Evolutionary conservation across 2,797 vertebrate genomes (phyloP).

Genomic region (Cirrhinus mrigala): DNA sequence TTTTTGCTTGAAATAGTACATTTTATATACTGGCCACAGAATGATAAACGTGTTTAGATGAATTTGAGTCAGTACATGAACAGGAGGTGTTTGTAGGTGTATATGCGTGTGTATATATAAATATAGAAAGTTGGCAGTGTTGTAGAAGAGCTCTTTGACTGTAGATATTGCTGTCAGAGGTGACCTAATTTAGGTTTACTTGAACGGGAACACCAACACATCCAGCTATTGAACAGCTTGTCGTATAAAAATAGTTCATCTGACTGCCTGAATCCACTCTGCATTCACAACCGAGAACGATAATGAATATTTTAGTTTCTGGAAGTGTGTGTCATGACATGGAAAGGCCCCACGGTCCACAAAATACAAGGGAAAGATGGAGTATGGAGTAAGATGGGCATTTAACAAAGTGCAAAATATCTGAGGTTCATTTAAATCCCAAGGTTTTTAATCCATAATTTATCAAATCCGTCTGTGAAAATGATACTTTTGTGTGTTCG

Average conservation of each 20-base stretch:
- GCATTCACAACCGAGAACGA: neutral
- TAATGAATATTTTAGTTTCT: slow-evolving; percentile 10
- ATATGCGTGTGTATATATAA: slow-evolving; percentile 3
- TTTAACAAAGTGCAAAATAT: neutral
- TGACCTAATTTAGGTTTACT: slow-evolving; percentile 62
- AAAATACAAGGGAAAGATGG: neutral
- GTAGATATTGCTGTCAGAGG: slow-evolving; percentile 45
- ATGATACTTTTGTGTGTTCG: neutral
- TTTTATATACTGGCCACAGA: neutral
- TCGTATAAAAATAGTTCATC: slow-evolving; percentile 50
- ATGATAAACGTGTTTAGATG: neutral
- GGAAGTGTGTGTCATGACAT: neutral
- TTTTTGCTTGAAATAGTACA: neutral
- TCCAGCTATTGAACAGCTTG: slow-evolving; percentile 33
- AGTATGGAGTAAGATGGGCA: too few species aligned
- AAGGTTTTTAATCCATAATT: neutral
- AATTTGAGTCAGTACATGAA: neutral
- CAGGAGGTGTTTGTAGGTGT: slow-evolving; percentile 5
- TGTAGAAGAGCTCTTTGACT: slow-evolving; percentile 37
- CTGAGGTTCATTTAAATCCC: neutral
- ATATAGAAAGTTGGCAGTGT: slow-evolving; percentile 35
- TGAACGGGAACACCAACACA: slow-evolving; percentile 58
- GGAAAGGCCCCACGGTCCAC: neutral
- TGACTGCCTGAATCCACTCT: neutral
- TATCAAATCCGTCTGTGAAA: neutral